Conservation (phyloP, 2,888 invertebrate genomes). For the Eilema sororculum region DNA sequence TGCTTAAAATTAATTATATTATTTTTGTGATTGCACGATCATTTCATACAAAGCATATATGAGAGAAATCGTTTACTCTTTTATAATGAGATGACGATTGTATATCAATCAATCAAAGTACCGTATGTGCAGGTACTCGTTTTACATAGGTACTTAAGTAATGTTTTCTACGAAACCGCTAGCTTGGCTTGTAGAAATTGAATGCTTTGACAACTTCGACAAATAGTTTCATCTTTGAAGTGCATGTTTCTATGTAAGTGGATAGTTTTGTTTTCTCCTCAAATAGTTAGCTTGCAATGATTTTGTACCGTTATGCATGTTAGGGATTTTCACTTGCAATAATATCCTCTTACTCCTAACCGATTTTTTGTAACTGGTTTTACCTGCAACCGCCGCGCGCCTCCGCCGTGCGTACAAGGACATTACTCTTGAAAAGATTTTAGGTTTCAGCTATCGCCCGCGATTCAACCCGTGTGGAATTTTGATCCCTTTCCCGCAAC, state of each 20-base stretch:
- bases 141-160: neutral
- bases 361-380: neutral
- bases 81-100: neutral
- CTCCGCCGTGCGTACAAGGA: too few relatives aligned
- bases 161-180: slow-evolving; percentile 1
- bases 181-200: neutral
- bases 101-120: too few relatives aligned
- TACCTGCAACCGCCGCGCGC: neutral
- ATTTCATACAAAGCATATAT: neutral
- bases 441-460: too few relatives aligned
- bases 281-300: neutral
- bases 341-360: neutral
- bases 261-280: neutral
- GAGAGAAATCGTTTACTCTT: neutral
- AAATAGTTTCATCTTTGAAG: neutral
- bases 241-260: neutral
- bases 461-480: too few relatives aligned
- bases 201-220: slow-evolving; percentile 4
- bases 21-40: neutral
- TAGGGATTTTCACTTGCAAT: neutral
- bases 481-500: too few relatives aligned
- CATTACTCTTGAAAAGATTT: too few relatives aligned
- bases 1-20: neutral
- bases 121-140: neutral
- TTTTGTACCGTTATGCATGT: neutral